Percentiles rank a stretch among this genome's conserved stretches.
Conservation (phyloP, 2,113 vertebrate species). For the Mugil cephalus region DNA sequence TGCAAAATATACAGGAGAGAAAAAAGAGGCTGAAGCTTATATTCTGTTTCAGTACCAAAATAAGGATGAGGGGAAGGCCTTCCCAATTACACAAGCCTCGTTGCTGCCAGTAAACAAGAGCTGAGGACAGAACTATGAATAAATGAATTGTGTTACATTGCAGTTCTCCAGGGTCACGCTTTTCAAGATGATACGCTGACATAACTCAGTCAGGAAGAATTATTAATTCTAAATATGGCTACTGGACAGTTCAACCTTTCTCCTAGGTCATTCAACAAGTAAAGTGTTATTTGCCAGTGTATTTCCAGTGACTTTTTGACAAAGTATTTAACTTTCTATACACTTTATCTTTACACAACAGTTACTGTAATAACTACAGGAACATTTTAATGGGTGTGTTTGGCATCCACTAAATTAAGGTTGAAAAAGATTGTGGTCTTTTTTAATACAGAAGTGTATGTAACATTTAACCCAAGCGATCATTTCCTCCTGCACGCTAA, state of each 20-base stretch:
- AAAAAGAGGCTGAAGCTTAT: conserved; percentile 70
- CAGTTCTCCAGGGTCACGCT: conserved; percentile 4
- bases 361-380: too few species aligned
- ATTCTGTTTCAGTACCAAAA: conserved; percentile 22
- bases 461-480: too few species aligned
- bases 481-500: too few species aligned
- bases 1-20: conserved; percentile 78
- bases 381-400: too few species aligned
- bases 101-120: conserved; percentile 40
- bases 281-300: too few species aligned
- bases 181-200: background rate
- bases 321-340: too few species aligned
- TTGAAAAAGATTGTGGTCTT: too few species aligned
- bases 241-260: background rate
- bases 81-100: conserved; percentile 17
- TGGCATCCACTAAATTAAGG: too few species aligned
- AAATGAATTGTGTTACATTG: background rate
- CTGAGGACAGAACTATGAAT: conserved; percentile 13
- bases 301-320: too few species aligned
- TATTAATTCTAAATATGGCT: background rate
- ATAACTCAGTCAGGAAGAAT: background rate
- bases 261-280: too few species aligned
- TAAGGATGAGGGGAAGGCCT: background rate
- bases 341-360: too few species aligned
- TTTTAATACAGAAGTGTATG: too few species aligned